A percentile compares a stretch with the other conserved stretches of the same genome.
These are phyloP conservation scores for Thymelicus lineola DNA, from an alignment of 2,888 invertebrate genomes.

Conservation along the genomic window DNA sequence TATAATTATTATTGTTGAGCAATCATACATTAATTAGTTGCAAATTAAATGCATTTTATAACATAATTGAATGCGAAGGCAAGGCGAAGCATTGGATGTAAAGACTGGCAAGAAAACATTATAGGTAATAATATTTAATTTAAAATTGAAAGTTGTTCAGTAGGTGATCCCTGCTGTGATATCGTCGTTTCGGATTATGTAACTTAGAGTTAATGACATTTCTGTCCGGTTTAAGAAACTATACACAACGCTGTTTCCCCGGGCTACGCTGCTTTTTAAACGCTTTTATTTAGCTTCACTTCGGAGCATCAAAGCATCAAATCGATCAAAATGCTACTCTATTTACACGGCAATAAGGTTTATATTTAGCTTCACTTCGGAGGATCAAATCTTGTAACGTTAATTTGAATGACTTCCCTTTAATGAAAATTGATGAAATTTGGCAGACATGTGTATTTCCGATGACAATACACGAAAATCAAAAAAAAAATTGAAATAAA, in stretches of 20 bases:
- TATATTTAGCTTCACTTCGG: too few species aligned
- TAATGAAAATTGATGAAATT: too few species aligned
- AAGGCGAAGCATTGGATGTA: constrained; percentile 9
- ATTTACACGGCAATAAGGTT: too few species aligned
- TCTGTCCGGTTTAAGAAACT: background rate
- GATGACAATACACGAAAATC: too few species aligned
- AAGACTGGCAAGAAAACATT: background rate
- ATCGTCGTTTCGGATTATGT: constrained; percentile 14
- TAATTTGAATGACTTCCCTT: too few species aligned
- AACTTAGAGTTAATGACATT: background rate
- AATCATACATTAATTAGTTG: constrained; percentile 2
- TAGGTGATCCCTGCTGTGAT: constrained; percentile 4
- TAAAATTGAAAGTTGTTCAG: constrained; percentile 33
- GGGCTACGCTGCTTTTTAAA: background rate
- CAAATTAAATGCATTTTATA: constrained; percentile 17
- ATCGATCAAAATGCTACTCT: too few species aligned
- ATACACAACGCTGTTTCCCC: background rate
- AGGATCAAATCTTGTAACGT: too few species aligned
- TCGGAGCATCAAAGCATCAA: too few species aligned
- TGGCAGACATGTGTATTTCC: too few species aligned
- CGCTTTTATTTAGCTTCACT: too few species aligned
- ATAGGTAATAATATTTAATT: constrained; percentile 1
- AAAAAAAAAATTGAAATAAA: too few species aligned
- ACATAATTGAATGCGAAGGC: constrained; percentile 18
- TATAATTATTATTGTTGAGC: background rate